Conservation (phyloP, 2,113 vertebrate species). For the Lagopus muta region DNA sequence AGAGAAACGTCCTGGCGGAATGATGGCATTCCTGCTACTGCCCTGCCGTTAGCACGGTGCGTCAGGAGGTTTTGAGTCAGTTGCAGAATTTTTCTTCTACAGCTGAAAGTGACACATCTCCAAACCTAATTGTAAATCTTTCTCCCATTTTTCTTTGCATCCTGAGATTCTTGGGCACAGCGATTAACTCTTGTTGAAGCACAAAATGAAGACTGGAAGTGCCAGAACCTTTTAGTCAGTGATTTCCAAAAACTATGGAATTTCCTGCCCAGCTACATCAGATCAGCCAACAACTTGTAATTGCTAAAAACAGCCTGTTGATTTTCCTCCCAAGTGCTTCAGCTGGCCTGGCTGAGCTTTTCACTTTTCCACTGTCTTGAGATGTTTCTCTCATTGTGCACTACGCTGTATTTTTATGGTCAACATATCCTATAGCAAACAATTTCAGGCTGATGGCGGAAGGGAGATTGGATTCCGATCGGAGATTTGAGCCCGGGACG, state of each 20-base stretch:
- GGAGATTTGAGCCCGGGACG: slow-evolving; percentile 14
- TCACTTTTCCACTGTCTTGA: slow-evolving; percentile 62
- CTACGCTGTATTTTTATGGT: slow-evolving; percentile 63
- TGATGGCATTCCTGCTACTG: background rate
- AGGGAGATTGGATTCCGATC: slow-evolving; percentile 61
- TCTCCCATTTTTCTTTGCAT: slow-evolving; percentile 38
- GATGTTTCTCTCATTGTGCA: slow-evolving; percentile 66
- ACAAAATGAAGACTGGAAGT: slow-evolving; percentile 35
- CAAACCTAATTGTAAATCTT: background rate
- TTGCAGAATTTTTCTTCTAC: background rate
- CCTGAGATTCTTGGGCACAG: slow-evolving; percentile 37
- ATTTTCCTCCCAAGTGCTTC: slow-evolving; percentile 64
- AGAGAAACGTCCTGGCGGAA: background rate
- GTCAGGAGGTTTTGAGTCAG: background rate
- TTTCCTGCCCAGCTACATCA: slow-evolving; percentile 63
- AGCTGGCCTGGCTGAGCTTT: slow-evolving; percentile 63
- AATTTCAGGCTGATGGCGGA: slow-evolving; percentile 59
- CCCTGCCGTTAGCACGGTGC: background rate
- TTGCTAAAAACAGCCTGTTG: slow-evolving; percentile 65
- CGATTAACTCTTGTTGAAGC: slow-evolving; percentile 66
- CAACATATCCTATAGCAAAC: slow-evolving; percentile 55
- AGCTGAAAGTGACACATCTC: background rate
- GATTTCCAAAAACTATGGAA: slow-evolving; percentile 61
- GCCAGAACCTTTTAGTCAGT: slow-evolving; percentile 62
- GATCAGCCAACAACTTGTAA: slow-evolving; percentile 58